Conservation (phyloP, 2,888 invertebrate species). For the Lasioglossum calceatum region DNA sequence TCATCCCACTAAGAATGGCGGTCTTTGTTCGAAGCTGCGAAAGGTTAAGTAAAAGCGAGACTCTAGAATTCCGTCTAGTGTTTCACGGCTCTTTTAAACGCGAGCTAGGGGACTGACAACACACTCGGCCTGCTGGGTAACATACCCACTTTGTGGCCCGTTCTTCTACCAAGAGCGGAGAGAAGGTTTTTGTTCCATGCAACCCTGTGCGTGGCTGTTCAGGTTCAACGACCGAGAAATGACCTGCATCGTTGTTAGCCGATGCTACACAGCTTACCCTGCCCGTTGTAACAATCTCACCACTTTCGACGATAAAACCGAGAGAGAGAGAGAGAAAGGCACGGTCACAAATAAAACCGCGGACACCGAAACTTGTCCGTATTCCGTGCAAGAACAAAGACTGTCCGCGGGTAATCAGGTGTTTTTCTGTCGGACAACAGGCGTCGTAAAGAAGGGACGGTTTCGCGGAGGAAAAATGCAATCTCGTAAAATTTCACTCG, state of each 20-base stretch:
- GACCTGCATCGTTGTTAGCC: conserved; percentile 64
- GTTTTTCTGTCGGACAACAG: background rate
- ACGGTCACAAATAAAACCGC: background rate
- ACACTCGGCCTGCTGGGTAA: conserved; percentile 25
- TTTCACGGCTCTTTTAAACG: background rate
- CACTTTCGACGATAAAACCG: background rate
- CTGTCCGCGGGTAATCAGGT: background rate
- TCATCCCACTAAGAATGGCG: background rate
- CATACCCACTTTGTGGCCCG: conserved; percentile 56
- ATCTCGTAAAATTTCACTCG: conserved; percentile 2
- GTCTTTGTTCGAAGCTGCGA: background rate
- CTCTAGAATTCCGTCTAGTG: conserved; percentile 2
- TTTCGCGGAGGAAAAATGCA: background rate
- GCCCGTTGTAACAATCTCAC: conserved; percentile 4
- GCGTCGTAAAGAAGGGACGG: background rate
- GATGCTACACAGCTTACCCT: background rate
- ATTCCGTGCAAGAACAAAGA: background rate
- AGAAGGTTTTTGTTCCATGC: conserved; percentile 56
- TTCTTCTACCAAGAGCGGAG: conserved; percentile 11
- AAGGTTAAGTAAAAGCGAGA: conserved; percentile 8
- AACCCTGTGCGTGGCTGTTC: conserved; percentile 26
- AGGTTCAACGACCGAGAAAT: conserved; percentile 66
- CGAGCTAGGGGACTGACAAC: conserved; percentile 41
- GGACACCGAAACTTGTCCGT: background rate
- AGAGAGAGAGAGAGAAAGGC: background rate